phyloP scores from a whole-genome alignment of 2,113 vertebrate species.

The Piprites chloris region DNA sequence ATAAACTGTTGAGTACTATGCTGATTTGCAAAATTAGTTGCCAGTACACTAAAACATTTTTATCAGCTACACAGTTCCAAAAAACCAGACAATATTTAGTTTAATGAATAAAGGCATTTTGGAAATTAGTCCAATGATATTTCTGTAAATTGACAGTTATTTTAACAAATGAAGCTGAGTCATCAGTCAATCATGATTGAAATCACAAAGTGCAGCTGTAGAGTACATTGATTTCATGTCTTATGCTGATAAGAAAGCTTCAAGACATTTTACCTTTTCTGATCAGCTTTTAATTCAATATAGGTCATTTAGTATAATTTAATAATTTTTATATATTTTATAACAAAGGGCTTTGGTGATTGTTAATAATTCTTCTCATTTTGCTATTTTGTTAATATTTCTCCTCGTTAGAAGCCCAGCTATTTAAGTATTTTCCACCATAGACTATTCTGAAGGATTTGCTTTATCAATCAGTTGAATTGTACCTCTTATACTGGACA shows the following conservation, averaged over 20 bases:
- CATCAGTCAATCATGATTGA: neutral
- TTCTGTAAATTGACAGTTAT: slow-evolving; percentile 14
- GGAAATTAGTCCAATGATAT: slow-evolving; percentile 14
- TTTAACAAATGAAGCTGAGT: slow-evolving; percentile 25
- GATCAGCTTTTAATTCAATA: neutral
- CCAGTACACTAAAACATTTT: neutral
- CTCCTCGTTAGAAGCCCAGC: neutral
- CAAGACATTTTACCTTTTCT: neutral
- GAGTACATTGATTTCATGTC: neutral
- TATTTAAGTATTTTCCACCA: neutral
- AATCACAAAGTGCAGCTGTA: neutral
- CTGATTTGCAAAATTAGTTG: neutral
- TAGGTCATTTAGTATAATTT: neutral
- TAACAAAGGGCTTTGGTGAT: neutral
- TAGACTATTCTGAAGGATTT: neutral
- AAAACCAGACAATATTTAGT: neutral
- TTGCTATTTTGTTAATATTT: neutral
- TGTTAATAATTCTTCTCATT: neutral
- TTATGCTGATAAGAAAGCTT: neutral
- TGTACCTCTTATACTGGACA: neutral
- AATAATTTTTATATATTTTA: neutral
- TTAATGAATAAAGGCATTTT: neutral
- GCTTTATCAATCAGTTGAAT: neutral
- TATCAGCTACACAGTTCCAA: neutral
- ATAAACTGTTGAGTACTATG: neutral